Percentiles rank a stretch among this genome's conserved stretches.
These are phyloP conservation scores for Lipotes vexillifer DNA, from an alignment of 2,113 vertebrate species.

Conservation along the genomic window DNA sequence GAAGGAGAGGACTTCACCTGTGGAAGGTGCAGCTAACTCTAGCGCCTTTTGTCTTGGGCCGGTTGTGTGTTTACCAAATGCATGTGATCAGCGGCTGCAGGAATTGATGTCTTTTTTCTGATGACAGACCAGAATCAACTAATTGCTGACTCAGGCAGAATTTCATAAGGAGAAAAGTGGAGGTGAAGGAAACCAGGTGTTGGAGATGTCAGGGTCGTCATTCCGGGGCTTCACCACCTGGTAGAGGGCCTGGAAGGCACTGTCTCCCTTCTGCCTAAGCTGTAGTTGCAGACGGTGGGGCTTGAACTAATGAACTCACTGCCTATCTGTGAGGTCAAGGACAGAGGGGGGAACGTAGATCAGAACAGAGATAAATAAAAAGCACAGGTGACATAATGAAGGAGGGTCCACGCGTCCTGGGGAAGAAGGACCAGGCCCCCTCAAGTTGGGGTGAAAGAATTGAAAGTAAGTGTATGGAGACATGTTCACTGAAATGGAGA, in stretches of 20 bases:
- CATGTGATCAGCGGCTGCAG: accelerated
- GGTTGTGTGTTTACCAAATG: background rate
- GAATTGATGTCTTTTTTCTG: background rate
- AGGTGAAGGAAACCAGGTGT: background rate
- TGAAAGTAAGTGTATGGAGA: too few species aligned
- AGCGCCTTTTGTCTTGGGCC: background rate
- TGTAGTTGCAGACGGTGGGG: background rate
- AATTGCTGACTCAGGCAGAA: background rate
- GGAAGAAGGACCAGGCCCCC: background rate
- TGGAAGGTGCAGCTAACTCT: background rate
- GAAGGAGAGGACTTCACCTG: too few species aligned
- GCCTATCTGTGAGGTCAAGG: background rate
- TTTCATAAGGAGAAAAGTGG: background rate
- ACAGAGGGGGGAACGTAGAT: background rate
- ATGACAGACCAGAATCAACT: background rate
- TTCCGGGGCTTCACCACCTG: background rate
- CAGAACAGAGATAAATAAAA: background rate
- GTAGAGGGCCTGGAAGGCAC: background rate
- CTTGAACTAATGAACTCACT: background rate
- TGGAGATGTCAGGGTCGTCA: background rate
- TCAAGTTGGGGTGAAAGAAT: background rate
- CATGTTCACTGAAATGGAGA: background rate
- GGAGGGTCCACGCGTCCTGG: background rate
- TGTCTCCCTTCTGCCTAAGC: background rate
- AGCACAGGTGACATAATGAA: background rate